Evolutionary conservation across 1,140 invertebrate genomes (phyloP).

Genomic region (Drosophila ficusphila): DNA sequence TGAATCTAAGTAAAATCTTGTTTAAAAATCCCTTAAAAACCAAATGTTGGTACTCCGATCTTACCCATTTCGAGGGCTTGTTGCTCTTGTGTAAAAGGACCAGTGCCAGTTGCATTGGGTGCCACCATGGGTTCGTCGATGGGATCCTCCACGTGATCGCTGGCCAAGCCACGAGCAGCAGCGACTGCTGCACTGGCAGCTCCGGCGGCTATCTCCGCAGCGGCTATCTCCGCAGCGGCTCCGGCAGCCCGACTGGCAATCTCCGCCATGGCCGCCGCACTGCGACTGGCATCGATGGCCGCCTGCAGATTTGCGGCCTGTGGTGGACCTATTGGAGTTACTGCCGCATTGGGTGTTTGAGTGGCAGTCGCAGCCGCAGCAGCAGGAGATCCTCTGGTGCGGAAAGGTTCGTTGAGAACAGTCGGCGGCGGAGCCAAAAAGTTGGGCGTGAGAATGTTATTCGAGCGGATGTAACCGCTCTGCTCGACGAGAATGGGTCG

Average conservation of each 20-base stretch:
- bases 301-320: slow-evolving; percentile 5
- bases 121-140: slow-evolving; percentile 72
- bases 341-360: neutral
- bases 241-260: slow-evolving; percentile 18
- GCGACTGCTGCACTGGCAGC: slow-evolving; percentile 49
- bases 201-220: slow-evolving; percentile 15
- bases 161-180: slow-evolving; percentile 59
- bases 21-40: no score
- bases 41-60: slow-evolving; percentile 13
- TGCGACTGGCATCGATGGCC: neutral
- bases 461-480: slow-evolving; percentile 84
- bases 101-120: slow-evolving; percentile 3
- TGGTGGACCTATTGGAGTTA: neutral
- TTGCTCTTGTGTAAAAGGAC: slow-evolving; percentile 12
- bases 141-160: slow-evolving; percentile 63
- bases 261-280: slow-evolving; percentile 13
- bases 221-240: slow-evolving; percentile 14
- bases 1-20: no score
- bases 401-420: slow-evolving; percentile 15
- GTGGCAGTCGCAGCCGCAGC: neutral
- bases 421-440: slow-evolving; percentile 17
- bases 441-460: slow-evolving; percentile 75
- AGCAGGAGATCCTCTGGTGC: neutral
- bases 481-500: slow-evolving; percentile 90
- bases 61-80: slow-evolving; percentile 43